A percentile compares a stretch with the other conserved stretches of the same genome.
phyloP scores from a whole-genome alignment of 2,113 vertebrate genomes.

The human (Homo sapiens) region DNA sequence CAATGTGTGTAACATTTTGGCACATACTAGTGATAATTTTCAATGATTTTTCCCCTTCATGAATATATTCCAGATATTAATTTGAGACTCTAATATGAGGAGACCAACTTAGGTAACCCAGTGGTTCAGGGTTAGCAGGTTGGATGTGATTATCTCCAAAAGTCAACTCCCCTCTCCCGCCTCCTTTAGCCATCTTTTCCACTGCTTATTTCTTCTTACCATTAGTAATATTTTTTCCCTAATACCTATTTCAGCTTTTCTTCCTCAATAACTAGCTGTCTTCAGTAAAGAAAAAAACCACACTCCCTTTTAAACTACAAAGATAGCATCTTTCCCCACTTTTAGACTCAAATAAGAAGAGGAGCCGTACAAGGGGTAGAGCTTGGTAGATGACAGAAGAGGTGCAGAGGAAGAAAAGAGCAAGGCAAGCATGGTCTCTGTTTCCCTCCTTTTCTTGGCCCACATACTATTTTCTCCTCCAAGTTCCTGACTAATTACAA shows the following conservation, averaged over 20 bases:
- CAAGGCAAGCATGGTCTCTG: not conserved
- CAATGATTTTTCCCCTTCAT: not conserved
- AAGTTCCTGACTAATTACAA: not conserved
- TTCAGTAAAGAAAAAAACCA: not conserved
- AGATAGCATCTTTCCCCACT: not conserved
- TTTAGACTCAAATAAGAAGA: not conserved
- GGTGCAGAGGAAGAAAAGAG: not conserved
- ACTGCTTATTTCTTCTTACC: not conserved
- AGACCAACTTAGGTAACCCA: not conserved
- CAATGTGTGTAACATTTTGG: not conserved
- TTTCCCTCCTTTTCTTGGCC: not conserved
- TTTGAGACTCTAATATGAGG: not conserved
- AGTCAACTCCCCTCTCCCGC: not conserved
- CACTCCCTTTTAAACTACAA: conserved; percentile 15
- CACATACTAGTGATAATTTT: not conserved
- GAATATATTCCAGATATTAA: not conserved
- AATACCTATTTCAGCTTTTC: conserved; percentile 24
- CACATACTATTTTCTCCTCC: not conserved
- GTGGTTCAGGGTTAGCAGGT: not conserved
- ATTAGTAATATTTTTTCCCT: not conserved
- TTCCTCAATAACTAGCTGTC: conserved; percentile 38
- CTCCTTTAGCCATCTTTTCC: not conserved
- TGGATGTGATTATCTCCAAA: not conserved
- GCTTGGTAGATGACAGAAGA: not conserved
- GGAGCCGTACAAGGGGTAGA: not conserved